Conservation (phyloP, 2,797 vertebrate genomes). For the Kryptopterus vitreolus region DNA sequence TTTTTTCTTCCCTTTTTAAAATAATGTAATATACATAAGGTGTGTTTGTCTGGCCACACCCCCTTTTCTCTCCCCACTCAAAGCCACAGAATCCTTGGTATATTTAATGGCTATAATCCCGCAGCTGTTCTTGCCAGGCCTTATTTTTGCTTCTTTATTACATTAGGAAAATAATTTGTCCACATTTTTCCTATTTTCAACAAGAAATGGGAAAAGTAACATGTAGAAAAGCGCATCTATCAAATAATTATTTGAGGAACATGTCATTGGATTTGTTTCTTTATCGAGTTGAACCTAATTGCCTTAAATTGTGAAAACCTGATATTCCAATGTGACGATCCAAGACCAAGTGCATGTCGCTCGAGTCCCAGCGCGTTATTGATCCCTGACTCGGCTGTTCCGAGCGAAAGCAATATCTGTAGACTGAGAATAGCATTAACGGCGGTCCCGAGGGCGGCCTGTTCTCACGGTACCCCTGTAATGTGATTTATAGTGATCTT, state of each 20-base stretch:
- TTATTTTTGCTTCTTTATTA: not conserved
- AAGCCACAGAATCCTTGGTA: not conserved
- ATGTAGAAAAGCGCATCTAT: too few relatives aligned
- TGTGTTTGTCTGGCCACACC: not conserved
- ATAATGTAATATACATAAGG: not conserved
- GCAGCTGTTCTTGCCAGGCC: not conserved
- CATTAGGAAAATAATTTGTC: too few relatives aligned
- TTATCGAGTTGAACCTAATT: not conserved
- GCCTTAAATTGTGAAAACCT: not conserved
- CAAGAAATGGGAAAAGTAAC: too few relatives aligned
- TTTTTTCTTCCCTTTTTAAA: not conserved
- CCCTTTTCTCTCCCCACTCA: not conserved
- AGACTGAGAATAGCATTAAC: not conserved
- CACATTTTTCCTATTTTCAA: too few relatives aligned
- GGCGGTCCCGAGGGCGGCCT: not conserved
- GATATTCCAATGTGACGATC: not conserved
- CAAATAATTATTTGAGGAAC: too few relatives aligned
- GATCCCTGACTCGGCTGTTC: slow-evolving; percentile 8
- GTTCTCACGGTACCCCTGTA: not conserved
- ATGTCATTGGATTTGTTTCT: not conserved
- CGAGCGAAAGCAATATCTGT: slow-evolving; percentile 4
- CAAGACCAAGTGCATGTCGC: not conserved
- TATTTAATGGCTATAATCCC: not conserved
- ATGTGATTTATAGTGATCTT: not conserved
- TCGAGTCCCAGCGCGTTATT: not conserved